These are phyloP conservation scores for Odocoileus hemionus DNA, from an alignment of 2,113 vertebrate genomes.

Conservation along the genomic window DNA sequence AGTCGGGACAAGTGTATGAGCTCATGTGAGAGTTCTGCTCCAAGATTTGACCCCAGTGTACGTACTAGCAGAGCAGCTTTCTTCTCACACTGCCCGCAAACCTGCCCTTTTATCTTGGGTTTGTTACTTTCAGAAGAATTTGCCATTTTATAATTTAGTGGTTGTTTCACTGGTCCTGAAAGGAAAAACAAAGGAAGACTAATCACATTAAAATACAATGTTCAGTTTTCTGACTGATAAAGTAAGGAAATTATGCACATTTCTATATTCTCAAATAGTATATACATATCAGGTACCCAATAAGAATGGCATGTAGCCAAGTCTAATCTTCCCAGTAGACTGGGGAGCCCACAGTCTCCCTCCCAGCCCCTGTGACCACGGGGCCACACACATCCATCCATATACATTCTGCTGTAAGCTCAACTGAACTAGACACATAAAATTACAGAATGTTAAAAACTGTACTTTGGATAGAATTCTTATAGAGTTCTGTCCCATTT, in stretches of 20 bases:
- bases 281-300: not conserved
- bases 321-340: not conserved
- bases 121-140: slow-evolving; percentile 62
- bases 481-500: not conserved
- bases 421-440: not conserved
- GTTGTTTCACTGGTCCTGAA: slow-evolving; percentile 71
- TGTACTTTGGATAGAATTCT: not conserved
- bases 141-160: slow-evolving; percentile 35
- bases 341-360: not conserved
- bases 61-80: slow-evolving; percentile 83
- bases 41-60: not conserved
- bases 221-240: not conserved
- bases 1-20: not conserved
- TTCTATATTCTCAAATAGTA: not conserved
- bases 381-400: not conserved
- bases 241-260: not conserved
- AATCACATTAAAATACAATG: not conserved
- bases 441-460: not conserved
- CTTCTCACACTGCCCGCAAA: slow-evolving; percentile 82
- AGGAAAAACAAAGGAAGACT: not conserved
- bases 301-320: not conserved
- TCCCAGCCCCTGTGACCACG: accelerated
- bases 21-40: not conserved
- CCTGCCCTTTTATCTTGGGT: slow-evolving; percentile 72
- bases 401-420: not conserved